Evolutionary conservation across 2,888 invertebrate genomes (phyloP).

Genomic region (Yponomeuta evonymella): DNA sequence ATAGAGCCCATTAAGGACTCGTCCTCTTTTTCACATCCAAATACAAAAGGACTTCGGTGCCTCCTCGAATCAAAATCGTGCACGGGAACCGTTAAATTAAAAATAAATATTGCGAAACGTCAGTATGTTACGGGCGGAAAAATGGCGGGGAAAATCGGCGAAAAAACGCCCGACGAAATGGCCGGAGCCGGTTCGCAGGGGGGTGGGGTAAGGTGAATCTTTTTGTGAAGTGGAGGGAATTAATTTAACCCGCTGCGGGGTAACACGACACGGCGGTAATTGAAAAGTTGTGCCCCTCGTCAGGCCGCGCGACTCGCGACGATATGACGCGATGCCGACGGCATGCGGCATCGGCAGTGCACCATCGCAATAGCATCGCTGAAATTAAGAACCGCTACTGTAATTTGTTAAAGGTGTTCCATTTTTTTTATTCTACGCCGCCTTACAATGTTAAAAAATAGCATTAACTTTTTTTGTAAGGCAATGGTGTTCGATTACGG

Average conservation of each 20-base stretch:
- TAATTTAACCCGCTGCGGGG: conserved; percentile 78
- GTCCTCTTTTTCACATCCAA: conserved; percentile 18
- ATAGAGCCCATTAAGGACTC: conserved; percentile 10
- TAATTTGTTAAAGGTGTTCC: no score
- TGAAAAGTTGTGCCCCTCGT: conserved; percentile 76
- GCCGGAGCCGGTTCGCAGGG: conserved; percentile 45
- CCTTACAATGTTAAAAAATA: no score
- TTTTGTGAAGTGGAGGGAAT: conserved; percentile 76
- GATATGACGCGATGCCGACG: conserved; percentile 12
- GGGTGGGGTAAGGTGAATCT: conserved; percentile 67
- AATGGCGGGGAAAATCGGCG: conserved; percentile 47
- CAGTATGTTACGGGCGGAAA: conserved; percentile 68
- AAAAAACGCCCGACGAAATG: conserved; percentile 13
- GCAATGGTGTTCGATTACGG: no score
- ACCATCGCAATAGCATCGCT: not conserved
- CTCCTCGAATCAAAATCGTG: conserved; percentile 61
- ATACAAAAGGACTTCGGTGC: conserved; percentile 54
- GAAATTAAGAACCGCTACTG: conserved; percentile 23
- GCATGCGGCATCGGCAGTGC: conserved; percentile 14
- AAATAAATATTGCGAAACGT: conserved; percentile 75
- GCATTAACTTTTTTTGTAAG: no score
- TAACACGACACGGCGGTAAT: conserved; percentile 74
- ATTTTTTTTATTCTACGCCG: no score
- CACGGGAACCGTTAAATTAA: conserved; percentile 70
- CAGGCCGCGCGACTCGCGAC: conserved; percentile 42